Evolutionary conservation across 2,797 vertebrate genomes (phyloP).

Genomic region (Acridotheres tristis): DNA sequence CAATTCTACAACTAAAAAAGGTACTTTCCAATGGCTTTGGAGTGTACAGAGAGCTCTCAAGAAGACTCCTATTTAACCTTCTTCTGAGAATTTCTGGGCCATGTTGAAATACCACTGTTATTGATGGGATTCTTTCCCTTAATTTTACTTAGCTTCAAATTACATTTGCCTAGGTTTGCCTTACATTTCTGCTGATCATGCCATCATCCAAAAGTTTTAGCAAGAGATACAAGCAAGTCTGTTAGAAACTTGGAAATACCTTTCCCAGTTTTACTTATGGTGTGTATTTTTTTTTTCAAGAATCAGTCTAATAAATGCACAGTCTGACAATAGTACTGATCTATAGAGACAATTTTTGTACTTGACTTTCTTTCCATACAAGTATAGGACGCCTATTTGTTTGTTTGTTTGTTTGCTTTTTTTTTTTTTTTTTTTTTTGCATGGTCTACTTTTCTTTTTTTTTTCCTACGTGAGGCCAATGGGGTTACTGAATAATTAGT

Average conservation of each 20-base stretch:
- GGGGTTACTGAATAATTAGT: neutral
- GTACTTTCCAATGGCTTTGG: neutral
- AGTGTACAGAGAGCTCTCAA: neutral
- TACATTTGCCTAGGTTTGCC: neutral
- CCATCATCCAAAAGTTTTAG: neutral
- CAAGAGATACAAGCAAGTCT: neutral
- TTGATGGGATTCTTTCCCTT: neutral
- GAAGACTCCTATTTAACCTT: neutral
- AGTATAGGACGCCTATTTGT: too few species aligned
- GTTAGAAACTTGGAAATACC: neutral
- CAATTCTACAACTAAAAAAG: neutral
- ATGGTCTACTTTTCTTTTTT: neutral
- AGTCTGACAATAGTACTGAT: neutral
- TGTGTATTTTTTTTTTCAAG: neutral
- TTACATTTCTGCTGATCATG: neutral
- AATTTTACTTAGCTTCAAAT: neutral
- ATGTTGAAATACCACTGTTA: neutral
- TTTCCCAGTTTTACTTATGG: neutral
- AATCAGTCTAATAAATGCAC: neutral
- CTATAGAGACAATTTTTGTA: neutral
- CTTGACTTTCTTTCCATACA: neutral
- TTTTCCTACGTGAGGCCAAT: accelerated
- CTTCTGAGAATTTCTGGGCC: neutral
- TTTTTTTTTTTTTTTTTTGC: neutral
- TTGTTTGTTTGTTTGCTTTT: too few species aligned